Base-by-base conservation (phyloP, 2,888 invertebrate species). In the Hirtodrosophila trivittata region DNA sequence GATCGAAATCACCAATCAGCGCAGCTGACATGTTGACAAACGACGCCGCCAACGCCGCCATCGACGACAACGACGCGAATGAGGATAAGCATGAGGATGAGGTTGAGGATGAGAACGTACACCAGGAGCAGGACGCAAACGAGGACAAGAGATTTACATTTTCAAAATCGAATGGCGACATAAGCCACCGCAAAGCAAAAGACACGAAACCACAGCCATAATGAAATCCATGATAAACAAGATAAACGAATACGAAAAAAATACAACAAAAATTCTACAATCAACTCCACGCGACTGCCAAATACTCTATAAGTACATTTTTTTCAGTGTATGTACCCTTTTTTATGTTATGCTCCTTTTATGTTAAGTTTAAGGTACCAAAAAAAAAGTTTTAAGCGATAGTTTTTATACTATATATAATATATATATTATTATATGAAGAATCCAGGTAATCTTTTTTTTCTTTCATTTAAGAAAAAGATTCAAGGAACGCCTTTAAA, bases 121-220 rank as follows among this genome's bases (percentile, higher is more conserved):
- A 28, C 51, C 16, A 25, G 18, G 28, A 16, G 45, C 28, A 47
- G 58, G 66, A 63, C 56, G 52, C 10, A 37, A 57, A 54, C 49
- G 77, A 70, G 65, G 59, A 67, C 83, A 67, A 87, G 86, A 86
- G 80, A 80, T 80, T 80, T 80, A 86, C 86, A 80, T 80, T 80
- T 80, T 80, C 73, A 80, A 80, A 80, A 80, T 80, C 80, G 80
- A 80, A 82, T 74, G 86, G 86, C 83, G 83, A 83, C 82, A 78
- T 86, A 80, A 80, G 86, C 80, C 86, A 82, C 83, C 86, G 84
- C 80, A 82, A 72, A 78, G 86, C 86, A 80, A 78, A 82, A 82
- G 80, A 85, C 80, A 78, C 76, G 83, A 83, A 85, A 73, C 70
- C 80, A 67, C 74, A 70, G 74, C 82, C 83, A 78, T 85, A 85